Percentiles rank a stretch among this genome's conserved stretches.
phyloP scores from a whole-genome alignment of 2,888 invertebrate genomes.

The Ryuthela nishihirai region DNA sequence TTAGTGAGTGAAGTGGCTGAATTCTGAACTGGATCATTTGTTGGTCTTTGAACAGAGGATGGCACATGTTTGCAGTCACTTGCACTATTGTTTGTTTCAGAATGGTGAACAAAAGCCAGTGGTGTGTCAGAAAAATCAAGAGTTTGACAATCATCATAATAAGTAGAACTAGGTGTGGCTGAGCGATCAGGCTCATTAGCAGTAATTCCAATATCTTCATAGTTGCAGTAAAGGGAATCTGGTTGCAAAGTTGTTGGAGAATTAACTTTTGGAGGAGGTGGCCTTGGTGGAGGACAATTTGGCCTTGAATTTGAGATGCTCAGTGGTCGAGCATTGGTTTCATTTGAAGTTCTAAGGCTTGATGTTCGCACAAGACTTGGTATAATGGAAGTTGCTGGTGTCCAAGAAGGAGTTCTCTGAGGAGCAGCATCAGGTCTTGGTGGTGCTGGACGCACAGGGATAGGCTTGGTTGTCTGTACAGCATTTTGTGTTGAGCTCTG shows the following conservation, averaged over 20 bases:
- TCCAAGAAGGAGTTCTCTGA: constrained; percentile 21
- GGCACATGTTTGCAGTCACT: constrained; percentile 3
- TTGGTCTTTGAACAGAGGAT: background rate
- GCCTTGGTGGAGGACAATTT: constrained; percentile 53
- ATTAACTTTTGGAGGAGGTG: constrained; percentile 46
- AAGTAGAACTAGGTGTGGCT: constrained; percentile 15
- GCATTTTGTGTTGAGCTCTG: constrained; percentile 9
- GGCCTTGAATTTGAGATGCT: constrained; percentile 77
- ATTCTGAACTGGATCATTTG: no score
- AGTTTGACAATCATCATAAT: constrained; percentile 29
- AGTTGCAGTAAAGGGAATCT: background rate
- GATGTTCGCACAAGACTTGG: constrained; percentile 8
- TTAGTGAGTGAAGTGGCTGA: background rate
- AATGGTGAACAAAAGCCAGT: constrained; percentile 26
- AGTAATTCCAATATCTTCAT: constrained; percentile 7
- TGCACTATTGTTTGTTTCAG: background rate
- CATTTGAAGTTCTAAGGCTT: constrained; percentile 16
- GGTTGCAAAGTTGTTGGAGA: constrained; percentile 1
- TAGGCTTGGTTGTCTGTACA: constrained; percentile 10
- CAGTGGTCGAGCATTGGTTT: constrained; percentile 59
- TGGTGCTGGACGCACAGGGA: constrained; percentile 35
- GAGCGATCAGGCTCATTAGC: constrained; percentile 14
- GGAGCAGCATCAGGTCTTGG: constrained; percentile 27
- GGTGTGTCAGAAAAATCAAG: constrained; percentile 27
- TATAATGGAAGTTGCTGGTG: constrained; percentile 1